These are phyloP conservation scores for Drosophila pseudoananassae DNA, from an alignment of 1,140 invertebrate species.

Conservation along the genomic window DNA sequence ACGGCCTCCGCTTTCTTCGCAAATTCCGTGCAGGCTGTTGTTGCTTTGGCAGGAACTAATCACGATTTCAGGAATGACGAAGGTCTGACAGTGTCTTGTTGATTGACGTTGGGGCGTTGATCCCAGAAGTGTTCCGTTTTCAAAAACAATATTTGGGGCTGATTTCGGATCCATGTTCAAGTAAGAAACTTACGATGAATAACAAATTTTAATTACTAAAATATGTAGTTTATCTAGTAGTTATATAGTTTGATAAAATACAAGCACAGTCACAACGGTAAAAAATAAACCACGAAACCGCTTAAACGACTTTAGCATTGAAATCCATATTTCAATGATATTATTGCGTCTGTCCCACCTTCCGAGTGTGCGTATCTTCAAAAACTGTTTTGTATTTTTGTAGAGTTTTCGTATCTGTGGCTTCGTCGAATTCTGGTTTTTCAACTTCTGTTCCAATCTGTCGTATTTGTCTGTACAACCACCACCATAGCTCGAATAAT, in stretches of 20 bases:
- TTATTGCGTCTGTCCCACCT: conserved; percentile 28
- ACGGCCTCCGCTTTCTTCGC: conserved; percentile 19
- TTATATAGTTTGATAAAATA: background rate
- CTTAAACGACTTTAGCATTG: background rate
- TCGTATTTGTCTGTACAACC: conserved; percentile 24
- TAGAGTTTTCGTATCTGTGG: conserved; percentile 68
- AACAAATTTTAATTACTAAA: background rate
- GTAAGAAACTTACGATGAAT: background rate
- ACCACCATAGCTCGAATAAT: conserved; percentile 10
- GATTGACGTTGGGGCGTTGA: conserved; percentile 47
- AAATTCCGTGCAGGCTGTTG: conserved; percentile 45
- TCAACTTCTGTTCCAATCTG: conserved; percentile 45
- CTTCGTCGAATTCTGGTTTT: conserved; percentile 58
- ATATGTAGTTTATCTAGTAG: background rate
- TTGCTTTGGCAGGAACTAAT: conserved; percentile 64
- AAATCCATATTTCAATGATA: background rate
- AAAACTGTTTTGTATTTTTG: conserved; percentile 79
- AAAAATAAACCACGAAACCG: background rate
- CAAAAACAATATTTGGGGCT: conserved; percentile 55
- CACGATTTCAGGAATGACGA: conserved; percentile 71
- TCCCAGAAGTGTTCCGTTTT: conserved; percentile 76
- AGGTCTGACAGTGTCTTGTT: conserved; percentile 35
- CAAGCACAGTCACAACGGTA: background rate
- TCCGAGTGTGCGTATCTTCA: conserved; percentile 64
- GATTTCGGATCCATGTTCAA: conserved; percentile 40